Conservation (phyloP, 2,113 vertebrate species). For the Rhynchopsitta pachyrhyncha region DNA sequence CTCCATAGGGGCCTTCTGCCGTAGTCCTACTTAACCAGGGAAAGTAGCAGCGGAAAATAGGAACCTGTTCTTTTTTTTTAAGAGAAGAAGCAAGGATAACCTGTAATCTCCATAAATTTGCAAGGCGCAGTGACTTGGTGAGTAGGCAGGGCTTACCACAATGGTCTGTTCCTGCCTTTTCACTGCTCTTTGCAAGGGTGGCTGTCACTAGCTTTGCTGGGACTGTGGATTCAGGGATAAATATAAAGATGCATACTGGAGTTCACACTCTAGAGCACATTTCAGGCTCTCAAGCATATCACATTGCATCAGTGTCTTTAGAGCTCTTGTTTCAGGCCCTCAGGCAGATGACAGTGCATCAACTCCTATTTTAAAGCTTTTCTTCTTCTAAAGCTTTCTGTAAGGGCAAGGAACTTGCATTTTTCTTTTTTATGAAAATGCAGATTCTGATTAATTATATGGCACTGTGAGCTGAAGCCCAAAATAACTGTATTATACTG, state of each 20-base stretch:
- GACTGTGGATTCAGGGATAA: not conserved
- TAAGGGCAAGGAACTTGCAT: not conserved
- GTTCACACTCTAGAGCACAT: not conserved
- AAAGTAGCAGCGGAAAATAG: not conserved
- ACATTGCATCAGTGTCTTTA: not conserved
- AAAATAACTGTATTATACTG: not conserved
- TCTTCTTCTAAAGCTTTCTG: not conserved
- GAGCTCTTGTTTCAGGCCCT: constrained; percentile 10
- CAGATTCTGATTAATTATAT: not conserved
- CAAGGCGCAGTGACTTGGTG: not conserved
- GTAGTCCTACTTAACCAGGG: not conserved
- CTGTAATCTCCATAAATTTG: not conserved
- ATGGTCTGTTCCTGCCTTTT: not conserved
- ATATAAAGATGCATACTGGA: not conserved
- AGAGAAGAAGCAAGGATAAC: not conserved
- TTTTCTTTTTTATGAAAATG: constrained; percentile 2
- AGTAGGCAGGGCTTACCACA: not conserved
- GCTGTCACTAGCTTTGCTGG: not conserved
- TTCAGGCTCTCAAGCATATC: not conserved
- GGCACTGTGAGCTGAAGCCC: not conserved
- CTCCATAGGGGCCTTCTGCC: not conserved
- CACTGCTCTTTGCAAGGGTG: not conserved
- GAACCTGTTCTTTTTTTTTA: not conserved
- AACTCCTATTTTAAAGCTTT: not conserved
- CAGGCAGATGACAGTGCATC: not conserved